Evolutionary conservation across 2,113 vertebrate species (phyloP).

Genomic region (Pygoscelis antarcticus): DNA sequence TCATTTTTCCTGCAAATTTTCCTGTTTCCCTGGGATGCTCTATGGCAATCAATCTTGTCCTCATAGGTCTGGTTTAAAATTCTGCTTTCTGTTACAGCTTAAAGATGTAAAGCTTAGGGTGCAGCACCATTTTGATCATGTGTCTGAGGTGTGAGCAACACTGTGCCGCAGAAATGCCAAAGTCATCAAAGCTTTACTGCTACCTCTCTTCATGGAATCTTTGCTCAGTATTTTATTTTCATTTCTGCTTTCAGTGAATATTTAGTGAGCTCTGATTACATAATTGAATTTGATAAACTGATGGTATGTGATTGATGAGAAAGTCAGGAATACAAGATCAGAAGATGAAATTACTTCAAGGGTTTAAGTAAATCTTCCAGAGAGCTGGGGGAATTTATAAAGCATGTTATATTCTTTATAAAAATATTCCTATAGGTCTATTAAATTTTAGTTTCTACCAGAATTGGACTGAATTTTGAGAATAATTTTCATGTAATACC

Average conservation of each 20-base stretch:
- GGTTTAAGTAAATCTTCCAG: slow-evolving; percentile 57
- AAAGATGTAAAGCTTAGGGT: background rate
- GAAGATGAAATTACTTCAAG: slow-evolving; percentile 41
- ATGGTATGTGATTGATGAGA: slow-evolving; percentile 34
- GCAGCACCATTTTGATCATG: background rate
- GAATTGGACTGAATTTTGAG: slow-evolving; percentile 40
- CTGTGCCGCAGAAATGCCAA: background rate
- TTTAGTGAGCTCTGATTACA: slow-evolving; percentile 49
- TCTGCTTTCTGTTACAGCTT: background rate
- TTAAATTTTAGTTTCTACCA: slow-evolving; percentile 53
- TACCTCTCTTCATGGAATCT: background rate
- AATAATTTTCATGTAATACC: slow-evolving; percentile 26
- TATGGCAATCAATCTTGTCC: background rate
- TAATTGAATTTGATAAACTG: slow-evolving; percentile 65
- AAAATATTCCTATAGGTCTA: slow-evolving; percentile 23
- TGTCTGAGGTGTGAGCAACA: background rate
- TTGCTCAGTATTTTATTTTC: slow-evolving; percentile 43
- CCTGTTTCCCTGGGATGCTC: background rate
- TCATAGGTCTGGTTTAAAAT: background rate
- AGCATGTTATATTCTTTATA: slow-evolving; percentile 39
- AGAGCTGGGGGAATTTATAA: slow-evolving; percentile 48
- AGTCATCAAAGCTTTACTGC: background rate
- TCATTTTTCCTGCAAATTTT: background rate
- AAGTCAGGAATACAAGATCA: slow-evolving; percentile 51
- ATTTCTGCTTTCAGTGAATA: slow-evolving; percentile 26